Conservation (phyloP, 2,113 vertebrate species). For the Loxodonta africana region DNA sequence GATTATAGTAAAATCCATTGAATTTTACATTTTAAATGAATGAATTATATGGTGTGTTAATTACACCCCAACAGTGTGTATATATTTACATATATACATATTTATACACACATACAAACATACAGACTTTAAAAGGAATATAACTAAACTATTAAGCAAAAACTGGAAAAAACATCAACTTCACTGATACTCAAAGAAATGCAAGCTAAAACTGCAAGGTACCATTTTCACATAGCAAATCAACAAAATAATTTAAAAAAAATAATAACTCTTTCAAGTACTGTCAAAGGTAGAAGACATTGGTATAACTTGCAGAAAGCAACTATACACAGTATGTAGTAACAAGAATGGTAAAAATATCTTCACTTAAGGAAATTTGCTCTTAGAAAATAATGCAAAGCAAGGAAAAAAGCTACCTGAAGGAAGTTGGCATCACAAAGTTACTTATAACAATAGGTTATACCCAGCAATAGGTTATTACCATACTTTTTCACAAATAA, state of each 20-base stretch:
- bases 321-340: fast-evolving
- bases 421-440: background rate
- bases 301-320: background rate
- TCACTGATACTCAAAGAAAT: background rate
- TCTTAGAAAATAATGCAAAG: background rate
- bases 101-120: no score
- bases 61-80: background rate
- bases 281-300: no score
- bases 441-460: background rate
- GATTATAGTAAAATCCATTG: background rate
- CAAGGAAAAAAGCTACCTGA: background rate
- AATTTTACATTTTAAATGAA: background rate
- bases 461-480: background rate
- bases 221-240: background rate
- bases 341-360: background rate
- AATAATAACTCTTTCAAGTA: background rate
- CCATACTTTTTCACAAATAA: no score
- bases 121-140: background rate
- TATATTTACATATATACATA: no score
- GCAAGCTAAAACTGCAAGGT: background rate
- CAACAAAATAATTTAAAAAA: background rate
- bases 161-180: background rate
- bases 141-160: background rate
- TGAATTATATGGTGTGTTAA: background rate
- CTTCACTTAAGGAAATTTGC: background rate